Evolutionary conservation across 2,888 invertebrate species (phyloP), one percentile per base, ranked within the genome.

Genomic region (Abrostola tripartita): DNA sequence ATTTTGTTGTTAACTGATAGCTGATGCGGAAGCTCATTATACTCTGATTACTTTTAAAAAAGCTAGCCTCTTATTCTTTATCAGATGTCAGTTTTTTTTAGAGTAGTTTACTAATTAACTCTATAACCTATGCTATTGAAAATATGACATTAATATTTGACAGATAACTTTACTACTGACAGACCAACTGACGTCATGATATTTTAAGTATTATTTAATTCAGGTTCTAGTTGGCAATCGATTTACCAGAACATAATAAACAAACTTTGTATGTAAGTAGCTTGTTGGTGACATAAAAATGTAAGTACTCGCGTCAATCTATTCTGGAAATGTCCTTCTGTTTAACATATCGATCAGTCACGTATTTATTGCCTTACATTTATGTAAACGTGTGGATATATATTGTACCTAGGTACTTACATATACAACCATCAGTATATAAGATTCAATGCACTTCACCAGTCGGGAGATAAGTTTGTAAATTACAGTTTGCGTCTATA

Each of bases 291-390:
- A 14, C 47, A 58, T 64, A 64, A 63, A 50, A 75, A 58, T 40
- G 9, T 12, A 58, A 35, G 36, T 58, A 44, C 42, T 9, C 49
- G 59, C 49, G 36, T 14, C 51, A 63, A 61, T 66, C 42, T 57
- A 72, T 67, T 58, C 49, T 37, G 4, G 42, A 52, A 61, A 36
- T 52, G 41, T 65, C 24, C 35, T 59, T 52, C 11, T 35, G 57
- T 41, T 79, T 68, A 57, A 64, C 40, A 73, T 56, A 58, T 57
- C 44, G 44, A 47, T 47, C n/a, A 14, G 55, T 69, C 79, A 79
- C 77, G 77, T 77, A 40, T 66, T 65, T 68, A 76, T 71, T 72
- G 58, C 61, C 64, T 67, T 63, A 67, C 68, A 64, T 65, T 38
- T 56, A 68, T n/a, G 51, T 55, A 65, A 69, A 72, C 65, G 72